phyloP scores from a whole-genome alignment of 2,888 invertebrate species.

The Lasioglossum leucozonium region DNA sequence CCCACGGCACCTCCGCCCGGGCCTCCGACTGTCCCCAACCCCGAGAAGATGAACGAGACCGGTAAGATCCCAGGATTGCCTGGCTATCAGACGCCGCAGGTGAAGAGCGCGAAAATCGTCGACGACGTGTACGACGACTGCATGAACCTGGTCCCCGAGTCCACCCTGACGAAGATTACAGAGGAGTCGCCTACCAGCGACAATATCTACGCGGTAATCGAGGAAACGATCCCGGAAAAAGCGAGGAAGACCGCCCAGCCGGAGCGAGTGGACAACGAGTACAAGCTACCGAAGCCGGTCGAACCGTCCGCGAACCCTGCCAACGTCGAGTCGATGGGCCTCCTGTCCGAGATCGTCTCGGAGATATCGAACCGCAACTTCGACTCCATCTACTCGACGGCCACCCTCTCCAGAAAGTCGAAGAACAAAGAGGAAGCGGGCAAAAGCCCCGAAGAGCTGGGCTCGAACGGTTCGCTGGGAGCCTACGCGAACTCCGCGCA shows the following conservation, averaged over 20 bases:
- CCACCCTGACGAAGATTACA: constrained; percentile 87
- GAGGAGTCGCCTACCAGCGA: constrained; percentile 88
- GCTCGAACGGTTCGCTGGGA: constrained; percentile 82
- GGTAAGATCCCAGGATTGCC: constrained; percentile 85
- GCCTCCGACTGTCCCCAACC: constrained; percentile 85
- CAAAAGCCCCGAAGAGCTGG: constrained; percentile 71
- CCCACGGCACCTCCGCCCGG: constrained; percentile 92
- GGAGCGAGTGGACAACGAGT: constrained; percentile 79
- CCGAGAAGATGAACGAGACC: constrained; percentile 72
- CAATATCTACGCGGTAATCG: constrained; percentile 95
- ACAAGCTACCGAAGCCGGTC: constrained; percentile 85
- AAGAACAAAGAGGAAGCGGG: constrained; percentile 82
- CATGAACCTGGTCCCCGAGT: constrained; percentile 88
- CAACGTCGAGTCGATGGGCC: constrained; percentile 89
- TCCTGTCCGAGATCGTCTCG: constrained; percentile 93
- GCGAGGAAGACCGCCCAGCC: constrained; percentile 60
- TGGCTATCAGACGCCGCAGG: constrained; percentile 87
- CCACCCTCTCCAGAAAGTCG: constrained; percentile 89
- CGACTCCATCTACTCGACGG: constrained; percentile 94
- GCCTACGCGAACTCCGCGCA: constrained; percentile 87
- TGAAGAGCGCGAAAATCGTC: constrained; percentile 75
- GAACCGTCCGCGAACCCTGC: constrained; percentile 83
- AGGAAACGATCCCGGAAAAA: constrained; percentile 88
- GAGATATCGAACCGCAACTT: constrained; percentile 95
- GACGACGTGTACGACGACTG: constrained; percentile 91